Evolutionary conservation across 1,140 invertebrate genomes (phyloP), one percentile per base, ranked within the genome.

Genomic region (Drosophila prosaltans): DNA sequence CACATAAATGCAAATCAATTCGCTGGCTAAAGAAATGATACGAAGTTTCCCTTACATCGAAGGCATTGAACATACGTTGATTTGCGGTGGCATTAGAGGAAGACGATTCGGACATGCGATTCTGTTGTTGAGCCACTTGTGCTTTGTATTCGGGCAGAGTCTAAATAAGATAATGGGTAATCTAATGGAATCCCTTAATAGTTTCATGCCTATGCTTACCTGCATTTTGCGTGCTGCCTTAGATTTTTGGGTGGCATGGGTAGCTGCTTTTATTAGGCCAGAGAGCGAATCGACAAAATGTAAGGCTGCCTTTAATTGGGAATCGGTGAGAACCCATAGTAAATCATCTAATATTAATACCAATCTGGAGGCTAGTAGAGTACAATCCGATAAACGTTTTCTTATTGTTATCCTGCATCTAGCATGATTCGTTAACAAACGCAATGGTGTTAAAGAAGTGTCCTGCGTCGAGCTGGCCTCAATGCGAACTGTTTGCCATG

Each of bases 321-420:
- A 97, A 93, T 99, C 98, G 2, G 98, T 99, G 54, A 99, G 93
- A 30, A 99, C 98, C 98, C 99, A 99, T n/a, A 99, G 93, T 36
- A 99, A 93, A 92, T 99, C 98, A 93, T 99, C 98, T 57, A 99
- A 94, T 76, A 99, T 96, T 24, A 99, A 94, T 61, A 98, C 96
- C 54, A 99, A 93, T 55, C 98, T 95, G 51, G 98, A 99, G 6
- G 97, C 97, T 76, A 99, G 94, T 39, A 99, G 95, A 79, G 97
- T 96, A 92, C 97, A 99, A 93, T 99, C 99, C 0, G 86, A 66
- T 5, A 92, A 45, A 90, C 96, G 95, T 93, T 99, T 99, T 91
- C 99, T 99, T 73, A 99, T 97, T 9, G 97, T 98, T 71, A 99
- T 98, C 60, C 98, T 94, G 93, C 98, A 99, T 92, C 96, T 95